A percentile compares a stretch with the other conserved stretches of the same genome.
These are phyloP conservation scores for Cactoblastis cactorum DNA, from an alignment of 2,888 invertebrate species.

Conservation along the genomic window DNA sequence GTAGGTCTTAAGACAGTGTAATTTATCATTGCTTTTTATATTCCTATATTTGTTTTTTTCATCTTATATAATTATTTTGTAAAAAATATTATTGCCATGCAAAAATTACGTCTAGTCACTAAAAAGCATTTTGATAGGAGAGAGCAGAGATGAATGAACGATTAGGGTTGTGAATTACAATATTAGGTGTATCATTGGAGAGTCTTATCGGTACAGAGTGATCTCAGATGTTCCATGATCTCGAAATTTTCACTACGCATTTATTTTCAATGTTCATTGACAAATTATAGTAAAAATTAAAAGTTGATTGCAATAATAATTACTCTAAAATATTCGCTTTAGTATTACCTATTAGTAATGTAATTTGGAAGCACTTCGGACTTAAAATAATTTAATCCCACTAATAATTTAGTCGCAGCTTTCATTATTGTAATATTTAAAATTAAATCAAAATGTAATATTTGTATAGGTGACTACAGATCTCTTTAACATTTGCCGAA, in stretches of 20 bases:
- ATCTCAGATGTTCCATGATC: constrained; percentile 72
- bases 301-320: constrained; percentile 57
- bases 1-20: constrained; percentile 10
- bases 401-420: constrained; percentile 61
- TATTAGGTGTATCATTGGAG: constrained; percentile 59
- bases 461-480: constrained; percentile 46
- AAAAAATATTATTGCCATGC: constrained; percentile 56
- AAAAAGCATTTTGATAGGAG: constrained; percentile 57
- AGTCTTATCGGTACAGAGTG: constrained; percentile 54
- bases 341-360: constrained; percentile 51
- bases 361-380: constrained; percentile 51
- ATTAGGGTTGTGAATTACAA: constrained; percentile 76
- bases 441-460: constrained; percentile 38
- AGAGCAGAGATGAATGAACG: constrained; percentile 50
- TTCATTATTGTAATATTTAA: constrained; percentile 47
- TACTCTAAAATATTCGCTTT: constrained; percentile 58
- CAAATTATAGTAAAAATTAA: constrained; percentile 34
- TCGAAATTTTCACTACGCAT: constrained; percentile 66
- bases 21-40: constrained; percentile 15
- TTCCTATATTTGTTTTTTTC: constrained; percentile 22
- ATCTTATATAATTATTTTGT: constrained; percentile 22
- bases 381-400: constrained; percentile 58
- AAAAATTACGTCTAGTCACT: constrained; percentile 65
- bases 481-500: constrained; percentile 53
- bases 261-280: constrained; percentile 54